Base-by-base conservation (phyloP, 1,140 invertebrate genomes). In the Drosophila eugracilis region DNA sequence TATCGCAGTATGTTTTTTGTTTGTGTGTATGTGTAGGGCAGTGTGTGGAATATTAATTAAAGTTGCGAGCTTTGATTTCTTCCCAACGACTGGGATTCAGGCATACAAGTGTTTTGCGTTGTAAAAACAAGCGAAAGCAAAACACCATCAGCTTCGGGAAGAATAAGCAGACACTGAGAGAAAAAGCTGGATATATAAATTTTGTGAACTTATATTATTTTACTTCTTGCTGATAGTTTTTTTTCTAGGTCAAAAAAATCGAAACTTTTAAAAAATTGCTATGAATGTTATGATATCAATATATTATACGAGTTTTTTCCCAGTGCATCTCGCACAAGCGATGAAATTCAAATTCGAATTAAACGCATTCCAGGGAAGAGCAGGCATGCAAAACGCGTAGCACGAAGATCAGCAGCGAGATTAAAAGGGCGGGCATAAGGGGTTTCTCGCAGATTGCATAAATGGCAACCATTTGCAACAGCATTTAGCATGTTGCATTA, bases 21-120 rank as follows among this genome's bases (percentile, higher is more conserved):
- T 32, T 28, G 15, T 9, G 19, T 9, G 37, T 54, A 19, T 48
- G 28, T 55, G 72, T 15, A 32, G 42, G 47, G 71, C 17, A 75
- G 74, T 86, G 81, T 66, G 50, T 78, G 63, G 81, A 88, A 86
- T 86, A 86, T 83, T 86, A 86, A 86, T 86, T 86, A 75, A 78
- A 81, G 70, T 81, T 86, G 66, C 63, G 60, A 85, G 83, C 60
- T 86, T 86, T 86, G 81, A 86, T 88, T 86, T 86, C 70, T 88
- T 81, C 63, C 74, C 78, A 62, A 62, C 21, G 39, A 42, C 54
- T 42, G 53, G 28, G 37, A 58, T 28, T 41, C 32, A 45, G 55
- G 41, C 44, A 53, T 36, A 86, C 81, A 86, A 86, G 83, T 86
- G 81, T 86, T 86, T 88, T 78, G 77, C 81, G 81, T 86, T 85